These are phyloP conservation scores for Pollenia angustigena DNA, from an alignment of 2,888 invertebrate genomes.

Conservation along the genomic window DNA sequence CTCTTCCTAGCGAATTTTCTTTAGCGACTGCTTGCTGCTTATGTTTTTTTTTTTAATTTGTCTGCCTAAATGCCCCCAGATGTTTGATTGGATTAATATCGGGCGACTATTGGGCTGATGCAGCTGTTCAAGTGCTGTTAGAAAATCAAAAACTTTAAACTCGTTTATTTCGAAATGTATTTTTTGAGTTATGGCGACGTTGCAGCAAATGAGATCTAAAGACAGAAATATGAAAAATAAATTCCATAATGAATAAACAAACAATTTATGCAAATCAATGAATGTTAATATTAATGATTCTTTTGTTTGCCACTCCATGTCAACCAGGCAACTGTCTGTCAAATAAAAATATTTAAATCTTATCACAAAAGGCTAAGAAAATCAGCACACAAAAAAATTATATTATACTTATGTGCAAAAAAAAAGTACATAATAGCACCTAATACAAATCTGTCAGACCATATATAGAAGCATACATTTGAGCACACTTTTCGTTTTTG, in stretches of 20 bases:
- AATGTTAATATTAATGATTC: conserved; percentile 8
- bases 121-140: too few relatives aligned
- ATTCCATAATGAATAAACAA: conserved; percentile 35
- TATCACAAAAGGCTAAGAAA: conserved; percentile 40
- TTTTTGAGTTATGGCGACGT: too few relatives aligned
- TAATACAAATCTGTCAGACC: conserved; percentile 18
- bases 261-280: conserved; percentile 14
- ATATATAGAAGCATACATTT: background rate
- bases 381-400: background rate
- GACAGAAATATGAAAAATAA: background rate
- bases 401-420: conserved; percentile 2
- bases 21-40: too few relatives aligned
- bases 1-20: too few relatives aligned
- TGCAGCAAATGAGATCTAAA: background rate
- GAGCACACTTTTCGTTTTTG: background rate
- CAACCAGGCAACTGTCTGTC: conserved; percentile 28
- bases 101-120: too few relatives aligned
- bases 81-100: too few relatives aligned
- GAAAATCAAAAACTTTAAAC: too few relatives aligned
- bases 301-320: conserved; percentile 3
- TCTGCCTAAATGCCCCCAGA: too few relatives aligned
- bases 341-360: conserved; percentile 5
- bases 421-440: background rate
- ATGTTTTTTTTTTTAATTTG: too few relatives aligned
- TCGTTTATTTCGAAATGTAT: too few relatives aligned